These are phyloP conservation scores for Globicephala melas DNA, from an alignment of 2,113 vertebrate genomes.

Conservation along the genomic window DNA sequence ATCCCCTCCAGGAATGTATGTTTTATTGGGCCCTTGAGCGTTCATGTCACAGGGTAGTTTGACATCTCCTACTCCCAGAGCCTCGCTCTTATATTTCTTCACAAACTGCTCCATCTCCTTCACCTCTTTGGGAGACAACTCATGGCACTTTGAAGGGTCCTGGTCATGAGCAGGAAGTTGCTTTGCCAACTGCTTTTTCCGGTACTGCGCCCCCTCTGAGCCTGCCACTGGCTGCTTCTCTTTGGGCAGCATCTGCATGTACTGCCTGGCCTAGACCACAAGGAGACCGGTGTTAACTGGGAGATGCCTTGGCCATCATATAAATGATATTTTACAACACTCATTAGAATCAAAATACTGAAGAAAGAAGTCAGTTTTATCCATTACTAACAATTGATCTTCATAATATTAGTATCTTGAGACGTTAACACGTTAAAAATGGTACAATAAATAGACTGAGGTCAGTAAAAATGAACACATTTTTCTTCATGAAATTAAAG, in stretches of 20 bases:
- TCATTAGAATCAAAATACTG: conserved; percentile 11
- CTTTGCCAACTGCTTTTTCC: conserved; percentile 96
- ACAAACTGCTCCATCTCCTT: conserved; percentile 97
- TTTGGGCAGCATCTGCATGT: conserved; percentile 96
- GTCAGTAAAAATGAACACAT: background rate
- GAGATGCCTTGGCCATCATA: conserved; percentile 24
- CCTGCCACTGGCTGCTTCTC: conserved; percentile 95
- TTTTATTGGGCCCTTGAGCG: conserved; percentile 58
- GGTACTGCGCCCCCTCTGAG: conserved; percentile 94
- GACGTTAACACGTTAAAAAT: background rate
- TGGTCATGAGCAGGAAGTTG: conserved; percentile 98
- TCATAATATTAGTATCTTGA: background rate
- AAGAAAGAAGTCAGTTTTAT: conserved; percentile 35
- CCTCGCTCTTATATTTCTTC: conserved; percentile 96
- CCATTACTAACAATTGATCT: background rate
- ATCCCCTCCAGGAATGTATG: conserved; percentile 69
- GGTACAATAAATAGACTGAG: background rate
- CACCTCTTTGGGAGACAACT: conserved; percentile 93
- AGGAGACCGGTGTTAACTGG: background rate
- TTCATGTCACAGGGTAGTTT: conserved; percentile 89
- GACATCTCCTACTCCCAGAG: conserved; percentile 93
- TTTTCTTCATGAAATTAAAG: background rate
- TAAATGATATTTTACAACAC: conserved; percentile 10
- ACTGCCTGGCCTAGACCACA: conserved; percentile 88
- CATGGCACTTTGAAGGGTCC: conserved; percentile 95